Conservation (phyloP, 2,113 vertebrate species). For the Amblyornis subalaris region DNA sequence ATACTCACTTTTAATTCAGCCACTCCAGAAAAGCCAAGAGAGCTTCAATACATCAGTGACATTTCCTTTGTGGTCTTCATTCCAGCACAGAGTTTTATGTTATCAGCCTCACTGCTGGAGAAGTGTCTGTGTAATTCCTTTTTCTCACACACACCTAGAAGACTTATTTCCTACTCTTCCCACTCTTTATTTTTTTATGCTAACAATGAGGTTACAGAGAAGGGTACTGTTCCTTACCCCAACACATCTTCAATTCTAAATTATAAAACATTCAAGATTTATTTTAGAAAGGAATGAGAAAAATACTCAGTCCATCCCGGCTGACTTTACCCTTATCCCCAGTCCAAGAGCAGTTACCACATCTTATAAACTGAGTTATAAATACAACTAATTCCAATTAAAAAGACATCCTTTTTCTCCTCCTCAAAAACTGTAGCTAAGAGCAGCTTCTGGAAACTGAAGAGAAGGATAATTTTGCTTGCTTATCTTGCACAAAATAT, state of each 20-base stretch:
- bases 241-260: not conserved
- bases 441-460: not conserved
- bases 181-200: not conserved
- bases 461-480: not conserved
- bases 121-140: not conserved
- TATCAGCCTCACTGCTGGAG: not conserved
- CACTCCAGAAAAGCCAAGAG: not conserved
- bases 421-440: not conserved
- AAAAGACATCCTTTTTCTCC: not conserved
- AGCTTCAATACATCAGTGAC: not conserved
- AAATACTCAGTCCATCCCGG: not conserved
- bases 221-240: not conserved
- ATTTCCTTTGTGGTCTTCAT: rapidly evolving
- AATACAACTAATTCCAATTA: not conserved
- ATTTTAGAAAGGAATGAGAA: not conserved
- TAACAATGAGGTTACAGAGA: not conserved
- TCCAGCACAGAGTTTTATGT: not conserved
- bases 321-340: not conserved
- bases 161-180: not conserved
- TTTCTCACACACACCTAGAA: not conserved
- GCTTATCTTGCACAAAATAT: constrained; percentile 14
- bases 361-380: not conserved
- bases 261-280: not conserved
- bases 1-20: not conserved
- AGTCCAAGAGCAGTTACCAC: not conserved